Evolutionary conservation across 2,113 vertebrate genomes (phyloP), one percentile per base, ranked within the genome.

Genomic region (Thunnus thynnus): DNA sequence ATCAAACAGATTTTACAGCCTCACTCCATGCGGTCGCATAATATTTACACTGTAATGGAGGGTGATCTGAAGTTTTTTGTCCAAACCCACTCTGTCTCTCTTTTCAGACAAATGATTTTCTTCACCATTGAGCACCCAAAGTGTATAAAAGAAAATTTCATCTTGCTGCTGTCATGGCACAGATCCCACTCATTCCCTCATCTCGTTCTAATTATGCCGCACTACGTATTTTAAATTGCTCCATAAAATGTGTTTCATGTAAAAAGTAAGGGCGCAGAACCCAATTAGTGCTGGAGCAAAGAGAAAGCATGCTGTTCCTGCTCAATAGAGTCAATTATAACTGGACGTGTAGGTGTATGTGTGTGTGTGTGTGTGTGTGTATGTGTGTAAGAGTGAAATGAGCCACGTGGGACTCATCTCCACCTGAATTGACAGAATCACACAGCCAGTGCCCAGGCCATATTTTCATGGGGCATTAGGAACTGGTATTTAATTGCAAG

Each of bases 311-410:
- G 89, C 91, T 89, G 86, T 86, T 90, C 76, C 86, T 67, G 86
- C 81, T 90, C 82, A 89, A 92, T 85, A 86, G 88, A 92, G 90
- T 91, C 90, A 92, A 91, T 94, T 92, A 90, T 76, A 86, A 86
- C 66, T 66, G 85, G 77, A 87, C n/a, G 27, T 69, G 50, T 68
- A 69, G 50, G 80, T 72, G 77, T 76, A 77, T 61, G 82, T 36
- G 68, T 22, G 67, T 58, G 74, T 62, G 83, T 66, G 77, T 60
- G 80, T 22, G 22, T 48, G 58, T 50, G 74, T 67, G 60, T 30
- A 73, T 36, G 32, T 30, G 30, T 32, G 64, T 5, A 13, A 8
- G 20, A 68, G 50, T 67, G 76, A 78, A 90, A 91, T 68, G 82
- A 89, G 88, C 86, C 87, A 85, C 75, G 18, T 82, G 85, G 91